Evolutionary conservation across 2,888 invertebrate species (phyloP).

Genomic region (Athalia rosae): DNA sequence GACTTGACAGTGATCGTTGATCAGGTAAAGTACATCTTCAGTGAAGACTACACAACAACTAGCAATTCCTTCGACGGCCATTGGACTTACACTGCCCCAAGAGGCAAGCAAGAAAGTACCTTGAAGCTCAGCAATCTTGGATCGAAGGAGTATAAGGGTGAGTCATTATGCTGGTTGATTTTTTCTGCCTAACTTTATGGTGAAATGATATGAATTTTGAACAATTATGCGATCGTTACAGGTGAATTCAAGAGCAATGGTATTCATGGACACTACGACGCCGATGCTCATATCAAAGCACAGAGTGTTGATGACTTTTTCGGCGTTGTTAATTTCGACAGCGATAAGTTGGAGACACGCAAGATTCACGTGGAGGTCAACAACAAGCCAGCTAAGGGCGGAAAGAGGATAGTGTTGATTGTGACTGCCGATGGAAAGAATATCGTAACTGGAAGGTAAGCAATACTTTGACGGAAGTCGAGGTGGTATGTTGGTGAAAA

Average conservation of each 20-base stretch:
- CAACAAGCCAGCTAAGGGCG: slow-evolving; percentile 72
- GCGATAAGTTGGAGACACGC: slow-evolving; percentile 79
- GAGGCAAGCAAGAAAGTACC: slow-evolving; percentile 71
- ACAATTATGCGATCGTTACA: slow-evolving; percentile 45
- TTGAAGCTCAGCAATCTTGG: slow-evolving; percentile 74
- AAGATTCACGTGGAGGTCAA: slow-evolving; percentile 80
- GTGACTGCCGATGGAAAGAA: slow-evolving; percentile 81
- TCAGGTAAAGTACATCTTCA: slow-evolving; percentile 77
- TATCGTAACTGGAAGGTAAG: slow-evolving; percentile 82
- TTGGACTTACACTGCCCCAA: slow-evolving; percentile 76
- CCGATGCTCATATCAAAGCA: slow-evolving; percentile 73
- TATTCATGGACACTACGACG: slow-evolving; percentile 75
- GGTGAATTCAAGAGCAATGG: slow-evolving; percentile 63
- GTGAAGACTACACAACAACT: slow-evolving; percentile 76
- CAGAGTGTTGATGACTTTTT: slow-evolving; percentile 80
- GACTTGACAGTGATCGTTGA: slow-evolving; percentile 76
- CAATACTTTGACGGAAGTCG: slow-evolving; percentile 18
- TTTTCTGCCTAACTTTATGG: slow-evolving; percentile 4
- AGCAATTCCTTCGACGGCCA: slow-evolving; percentile 76
- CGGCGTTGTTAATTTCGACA: slow-evolving; percentile 79
- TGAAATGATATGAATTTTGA: not conserved
- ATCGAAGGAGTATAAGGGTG: slow-evolving; percentile 78
- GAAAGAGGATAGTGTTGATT: slow-evolving; percentile 79
- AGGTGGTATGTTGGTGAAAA: too few species aligned
- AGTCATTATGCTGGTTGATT: slow-evolving; percentile 53